These are phyloP conservation scores for Heliconius ismenius DNA, from an alignment of 2,888 invertebrate genomes.

Conservation along the genomic window DNA sequence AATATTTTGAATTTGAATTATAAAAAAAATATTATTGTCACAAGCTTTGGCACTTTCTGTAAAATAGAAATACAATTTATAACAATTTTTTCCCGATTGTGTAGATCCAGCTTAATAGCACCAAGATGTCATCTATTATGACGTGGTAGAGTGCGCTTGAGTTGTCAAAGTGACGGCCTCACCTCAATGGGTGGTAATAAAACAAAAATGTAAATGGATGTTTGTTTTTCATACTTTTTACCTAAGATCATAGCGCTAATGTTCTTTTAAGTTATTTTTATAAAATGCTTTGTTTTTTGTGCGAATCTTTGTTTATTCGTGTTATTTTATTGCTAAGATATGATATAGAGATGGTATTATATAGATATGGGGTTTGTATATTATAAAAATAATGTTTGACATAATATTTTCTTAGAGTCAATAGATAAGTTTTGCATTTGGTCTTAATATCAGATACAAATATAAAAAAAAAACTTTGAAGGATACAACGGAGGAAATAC, in stretches of 20 bases:
- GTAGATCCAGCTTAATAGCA: conserved; percentile 9
- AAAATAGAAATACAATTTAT: not conserved
- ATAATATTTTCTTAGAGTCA: too few relatives aligned
- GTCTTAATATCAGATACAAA: too few relatives aligned
- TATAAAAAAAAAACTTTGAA: too few relatives aligned
- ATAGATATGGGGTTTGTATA: too few relatives aligned
- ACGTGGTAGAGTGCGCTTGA: conserved; percentile 27
- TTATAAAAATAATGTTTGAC: not conserved
- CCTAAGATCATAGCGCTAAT: conserved; percentile 13
- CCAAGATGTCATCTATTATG: conserved; percentile 28
- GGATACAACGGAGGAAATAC: too few relatives aligned
- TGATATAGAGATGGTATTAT: not conserved
- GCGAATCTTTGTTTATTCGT: not conserved
- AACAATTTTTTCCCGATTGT: not conserved
- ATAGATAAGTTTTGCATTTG: too few relatives aligned
- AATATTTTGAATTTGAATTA: too few relatives aligned
- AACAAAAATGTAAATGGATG: conserved; percentile 32
- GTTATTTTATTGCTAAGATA: not conserved
- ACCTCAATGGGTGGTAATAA: conserved; percentile 33
- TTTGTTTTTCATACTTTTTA: conserved; percentile 23
- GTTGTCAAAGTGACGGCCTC: conserved; percentile 26
- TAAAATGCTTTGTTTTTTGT: not conserved
- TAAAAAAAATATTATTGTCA: too few relatives aligned
- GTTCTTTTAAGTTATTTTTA: conserved; percentile 20
- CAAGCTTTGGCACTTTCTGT: too few relatives aligned